Evolutionary conservation across 2,888 invertebrate species (phyloP), one percentile per base, ranked within the genome.

Genomic region (Rosalia funebris): DNA sequence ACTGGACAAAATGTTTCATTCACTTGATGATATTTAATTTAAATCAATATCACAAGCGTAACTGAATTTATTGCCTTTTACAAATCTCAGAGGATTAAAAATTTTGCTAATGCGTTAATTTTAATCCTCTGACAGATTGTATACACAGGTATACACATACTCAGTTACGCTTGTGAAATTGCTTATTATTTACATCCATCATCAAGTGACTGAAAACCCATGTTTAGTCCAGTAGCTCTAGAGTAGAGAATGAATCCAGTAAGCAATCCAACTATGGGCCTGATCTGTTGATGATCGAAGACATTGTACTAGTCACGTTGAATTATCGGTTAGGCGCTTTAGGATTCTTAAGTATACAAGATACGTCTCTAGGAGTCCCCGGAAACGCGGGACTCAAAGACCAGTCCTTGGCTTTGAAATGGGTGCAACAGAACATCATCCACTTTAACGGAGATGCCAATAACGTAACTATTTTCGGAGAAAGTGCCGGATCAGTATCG

Each of bases 361-460:
- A 85, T 62, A 71, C 79, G 4, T 74, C 80, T 1, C 70, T 84
- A 5, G 80, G 80, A 46, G 79, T 85, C 45, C 84, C 85, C 0
- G 85, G 85, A 1, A 85, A 85, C 72, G 83, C 84, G 0, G 85
- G 83, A 1, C 75, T 85, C 0, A 85, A 85, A 73, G 85, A 85
- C 71, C 83, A 83, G 75, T 78, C 84, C 0, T 65, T 84, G 71
- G 85, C 84, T 0, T 66, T 85, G 39, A 81, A 81, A 63, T 85
- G 85, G 85, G 78, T 85, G 0, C 81, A 83, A 62, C 74, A 73
- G 1, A 85, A 85, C 66, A 83, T 84, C 12, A 62, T 73, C 9
- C 55, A 71, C 10, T 76, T 76, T 48, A 57, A 7, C 25, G 76
- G 76, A 3, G 70, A 76, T 62, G 68, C 76, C 1, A 63, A 68